These are phyloP conservation scores for Lamellibrachia columna DNA, from an alignment of 2,888 invertebrate genomes.

Conservation along the genomic window DNA sequence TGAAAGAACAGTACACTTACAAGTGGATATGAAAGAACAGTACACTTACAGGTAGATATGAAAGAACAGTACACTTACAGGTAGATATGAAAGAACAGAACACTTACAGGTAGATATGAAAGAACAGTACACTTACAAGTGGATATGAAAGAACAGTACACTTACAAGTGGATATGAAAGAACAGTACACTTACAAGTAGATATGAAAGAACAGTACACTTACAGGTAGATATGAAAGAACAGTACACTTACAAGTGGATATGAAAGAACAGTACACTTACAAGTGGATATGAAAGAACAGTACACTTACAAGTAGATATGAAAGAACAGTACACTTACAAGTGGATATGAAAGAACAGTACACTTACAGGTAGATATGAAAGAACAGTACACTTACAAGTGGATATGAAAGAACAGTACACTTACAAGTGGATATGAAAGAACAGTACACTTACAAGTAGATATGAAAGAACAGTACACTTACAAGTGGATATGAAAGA, in stretches of 20 bases:
- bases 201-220: constrained; percentile 62
- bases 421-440: no score
- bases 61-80: constrained; percentile 72
- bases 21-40: no score
- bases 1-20: constrained; percentile 57
- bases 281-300: no score
- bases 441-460: no score
- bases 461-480: constrained; percentile 54
- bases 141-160: constrained; percentile 41
- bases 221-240: constrained; percentile 84
- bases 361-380: no score
- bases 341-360: no score
- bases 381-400: constrained; percentile 74
- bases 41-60: no score
- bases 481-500: constrained; percentile 86
- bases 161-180: constrained; percentile 87
- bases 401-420: constrained; percentile 75
- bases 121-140: no score
- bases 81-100: constrained; percentile 77
- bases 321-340: neutral
- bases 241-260: no score
- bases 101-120: no score
- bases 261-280: no score
- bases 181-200: no score
- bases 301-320: constrained; percentile 88